phyloP scores from a whole-genome alignment of 2,888 invertebrate genomes.

The Tenthredo mesomela region DNA sequence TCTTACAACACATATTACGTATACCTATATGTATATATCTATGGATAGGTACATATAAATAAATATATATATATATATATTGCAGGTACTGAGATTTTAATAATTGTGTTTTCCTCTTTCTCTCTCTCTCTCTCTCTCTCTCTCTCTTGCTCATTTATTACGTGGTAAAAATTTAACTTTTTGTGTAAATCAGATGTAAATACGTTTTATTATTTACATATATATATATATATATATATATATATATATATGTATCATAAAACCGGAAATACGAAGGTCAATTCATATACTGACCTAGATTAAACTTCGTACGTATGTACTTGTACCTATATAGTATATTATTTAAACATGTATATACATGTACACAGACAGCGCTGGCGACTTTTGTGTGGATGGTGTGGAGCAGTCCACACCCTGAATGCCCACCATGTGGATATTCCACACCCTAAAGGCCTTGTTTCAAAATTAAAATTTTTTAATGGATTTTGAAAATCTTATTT shows the following conservation, averaged over 20 bases:
- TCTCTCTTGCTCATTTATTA: too few relatives aligned
- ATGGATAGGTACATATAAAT: too few relatives aligned
- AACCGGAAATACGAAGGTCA: constrained; percentile 27
- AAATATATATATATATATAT: not conserved
- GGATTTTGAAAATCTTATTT: too few relatives aligned
- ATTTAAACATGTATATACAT: too few relatives aligned
- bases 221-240: too few relatives aligned
- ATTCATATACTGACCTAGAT: constrained; percentile 1
- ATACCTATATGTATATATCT: not conserved
- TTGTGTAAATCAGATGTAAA: not conserved
- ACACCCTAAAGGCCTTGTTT: too few relatives aligned
- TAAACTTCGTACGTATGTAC: not conserved
- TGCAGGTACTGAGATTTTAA: not conserved
- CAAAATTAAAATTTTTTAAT: too few relatives aligned
- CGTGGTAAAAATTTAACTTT: not conserved
- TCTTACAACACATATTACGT: not conserved
- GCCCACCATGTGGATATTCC: too few relatives aligned
- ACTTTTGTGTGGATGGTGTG: too few relatives aligned
- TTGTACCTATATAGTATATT: too few relatives aligned
- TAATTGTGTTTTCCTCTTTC: not conserved
- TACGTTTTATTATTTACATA: not conserved
- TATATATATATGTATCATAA: not conserved
- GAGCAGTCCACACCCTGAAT: too few relatives aligned
- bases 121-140: not conserved
- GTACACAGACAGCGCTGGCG: too few relatives aligned